These are phyloP conservation scores for Calidris pugnax DNA, from an alignment of 2,113 vertebrate genomes.

Conservation along the genomic window DNA sequence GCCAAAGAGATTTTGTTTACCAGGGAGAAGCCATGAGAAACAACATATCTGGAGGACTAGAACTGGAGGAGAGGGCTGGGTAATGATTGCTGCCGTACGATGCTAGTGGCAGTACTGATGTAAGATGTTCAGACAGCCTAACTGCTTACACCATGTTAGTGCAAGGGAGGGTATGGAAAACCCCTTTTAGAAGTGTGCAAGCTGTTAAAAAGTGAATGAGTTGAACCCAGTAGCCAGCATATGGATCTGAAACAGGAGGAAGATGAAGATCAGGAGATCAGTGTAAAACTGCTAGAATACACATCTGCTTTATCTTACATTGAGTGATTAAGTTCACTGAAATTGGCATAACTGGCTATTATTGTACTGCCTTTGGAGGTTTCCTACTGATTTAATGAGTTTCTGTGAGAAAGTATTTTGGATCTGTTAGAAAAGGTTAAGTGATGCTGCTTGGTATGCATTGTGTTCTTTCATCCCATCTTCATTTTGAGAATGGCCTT, in stretches of 20 bases:
- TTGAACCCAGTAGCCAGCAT: not conserved
- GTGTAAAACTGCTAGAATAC: not conserved
- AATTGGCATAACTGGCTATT: not conserved
- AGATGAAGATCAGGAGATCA: not conserved
- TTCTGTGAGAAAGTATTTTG: not conserved
- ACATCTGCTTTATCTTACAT: not conserved
- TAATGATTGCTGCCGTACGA: rapidly evolving
- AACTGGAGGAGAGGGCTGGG: not conserved
- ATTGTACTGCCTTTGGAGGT: not conserved
- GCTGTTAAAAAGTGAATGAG: not conserved
- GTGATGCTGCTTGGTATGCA: not conserved
- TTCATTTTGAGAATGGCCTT: not conserved
- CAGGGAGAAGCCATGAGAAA: not conserved
- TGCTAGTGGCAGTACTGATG: not conserved
- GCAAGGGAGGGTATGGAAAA: no score
- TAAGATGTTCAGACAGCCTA: not conserved
- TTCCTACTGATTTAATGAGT: not conserved
- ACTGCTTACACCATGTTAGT: rapidly evolving
- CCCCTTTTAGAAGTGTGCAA: not conserved
- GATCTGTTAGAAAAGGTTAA: not conserved
- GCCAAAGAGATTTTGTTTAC: not conserved
- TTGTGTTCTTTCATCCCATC: not conserved
- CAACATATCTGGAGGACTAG: not conserved
- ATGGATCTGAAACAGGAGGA: not conserved
- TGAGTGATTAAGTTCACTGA: not conserved